Conservation (phyloP, 2,113 vertebrate species). For the Nycticorax nycticorax region DNA sequence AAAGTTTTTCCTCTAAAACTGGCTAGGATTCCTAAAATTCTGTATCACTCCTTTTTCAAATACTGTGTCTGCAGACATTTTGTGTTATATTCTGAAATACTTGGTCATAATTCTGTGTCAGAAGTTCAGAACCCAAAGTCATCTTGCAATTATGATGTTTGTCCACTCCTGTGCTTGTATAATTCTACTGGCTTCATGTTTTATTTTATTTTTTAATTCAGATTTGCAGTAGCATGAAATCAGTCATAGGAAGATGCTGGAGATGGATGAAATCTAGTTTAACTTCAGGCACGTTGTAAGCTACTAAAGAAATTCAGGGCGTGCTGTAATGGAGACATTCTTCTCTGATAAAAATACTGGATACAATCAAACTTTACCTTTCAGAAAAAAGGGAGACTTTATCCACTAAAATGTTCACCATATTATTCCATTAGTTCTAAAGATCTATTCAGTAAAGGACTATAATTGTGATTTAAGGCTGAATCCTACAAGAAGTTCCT, state of each 20-base stretch:
- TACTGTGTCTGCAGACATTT: not conserved
- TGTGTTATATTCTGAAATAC: not conserved
- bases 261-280: not conserved
- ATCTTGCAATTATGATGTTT: not conserved
- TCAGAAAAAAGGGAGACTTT: not conserved
- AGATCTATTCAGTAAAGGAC: not conserved
- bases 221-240: not conserved
- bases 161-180: not conserved
- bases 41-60: not conserved
- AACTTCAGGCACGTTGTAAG: not conserved
- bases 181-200: not conserved
- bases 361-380: not conserved
- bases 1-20: constrained; percentile 21
- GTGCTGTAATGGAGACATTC: not conserved
- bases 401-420: not conserved
- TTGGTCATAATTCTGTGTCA: not conserved
- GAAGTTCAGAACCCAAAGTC: not conserved
- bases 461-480: not conserved
- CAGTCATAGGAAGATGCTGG: not conserved
- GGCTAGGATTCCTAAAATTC: not conserved
- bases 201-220: not conserved
- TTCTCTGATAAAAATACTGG: not conserved
- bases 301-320: not conserved
- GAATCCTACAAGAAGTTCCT: not conserved
- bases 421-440: not conserved